Evolutionary conservation across 2,888 invertebrate species (phyloP), one percentile per base, ranked within the genome.

Genomic region (Heliconius sara): DNA sequence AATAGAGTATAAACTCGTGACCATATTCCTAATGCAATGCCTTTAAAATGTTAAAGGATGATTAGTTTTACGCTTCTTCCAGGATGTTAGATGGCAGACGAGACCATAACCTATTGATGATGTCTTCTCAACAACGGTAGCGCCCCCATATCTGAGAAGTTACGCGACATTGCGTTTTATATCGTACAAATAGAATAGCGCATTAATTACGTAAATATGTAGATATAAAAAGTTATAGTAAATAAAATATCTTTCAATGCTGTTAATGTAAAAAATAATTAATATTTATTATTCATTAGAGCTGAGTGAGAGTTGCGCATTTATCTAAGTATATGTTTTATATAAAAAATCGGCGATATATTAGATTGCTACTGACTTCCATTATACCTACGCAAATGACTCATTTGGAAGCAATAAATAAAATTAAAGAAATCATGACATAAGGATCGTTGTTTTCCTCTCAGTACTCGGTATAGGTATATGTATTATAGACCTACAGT

Each of bases 151-250:
- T 34, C 63, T 76, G 19, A 30, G 63, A 22, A n/a, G 47, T 72
- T 72, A 71, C 43, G 30, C 34, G 71, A 57, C 25, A 66, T 72
- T 78, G 63, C 66, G 34, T 73, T 73, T 78, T 25, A 78, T 73
- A 57, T n/a, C 25, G 7, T n/a, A 43, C 5, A n/a, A 43, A 13
- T 43, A 43, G 22, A 34, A 34, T 67, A 10, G 22, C 57, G 25
- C 10, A 71, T 71, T 72, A 52, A 67, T 73, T 73, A 73, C 66
- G 66, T 22, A 39, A 52, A 78, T 34, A 34, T 57, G 39, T 52
- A 73, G 39, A 57, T 57, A 66, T 47, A 47, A 47, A 16, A 19
- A 16, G 16, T 57, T 63, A n/a, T 60, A 47, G 27, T 57, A 63
- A 60, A 47, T n/a, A 47, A 27, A 22, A 30, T 47, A 65, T 63